Evolutionary conservation across 2,888 invertebrate species (phyloP).

Genomic region (Gerosis bhagava): DNA sequence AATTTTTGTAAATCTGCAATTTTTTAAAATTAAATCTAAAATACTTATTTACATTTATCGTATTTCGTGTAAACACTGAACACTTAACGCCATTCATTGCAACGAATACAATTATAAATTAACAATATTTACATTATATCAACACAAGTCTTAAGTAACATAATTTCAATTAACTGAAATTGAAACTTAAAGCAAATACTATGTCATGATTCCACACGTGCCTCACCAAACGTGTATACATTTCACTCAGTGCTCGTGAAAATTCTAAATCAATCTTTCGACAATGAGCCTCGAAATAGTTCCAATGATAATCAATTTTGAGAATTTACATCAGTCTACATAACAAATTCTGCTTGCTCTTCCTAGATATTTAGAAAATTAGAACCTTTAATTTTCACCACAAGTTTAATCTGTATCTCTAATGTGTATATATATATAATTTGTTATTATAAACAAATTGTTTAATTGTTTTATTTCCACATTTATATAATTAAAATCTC

Average conservation of each 20-base stretch:
- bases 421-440: no score
- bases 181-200: slow-evolving; percentile 46
- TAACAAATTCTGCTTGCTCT: no score
- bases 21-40: slow-evolving; percentile 20
- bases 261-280: no score
- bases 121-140: slow-evolving; percentile 61
- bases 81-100: slow-evolving; percentile 39
- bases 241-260: slow-evolving; percentile 8
- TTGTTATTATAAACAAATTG: no score
- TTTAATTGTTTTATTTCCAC: no score
- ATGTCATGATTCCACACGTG: slow-evolving; percentile 40
- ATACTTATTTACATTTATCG: slow-evolving; percentile 32
- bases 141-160: slow-evolving; percentile 48
- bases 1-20: slow-evolving; percentile 7
- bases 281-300: no score
- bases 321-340: no score
- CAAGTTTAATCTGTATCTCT: no score
- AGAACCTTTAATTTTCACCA: no score
- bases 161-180: slow-evolving; percentile 47
- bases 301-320: no score
- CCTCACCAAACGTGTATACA: slow-evolving; percentile 4
- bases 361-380: no score
- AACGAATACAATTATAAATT: slow-evolving; percentile 71
- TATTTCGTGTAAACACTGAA: slow-evolving; percentile 41
- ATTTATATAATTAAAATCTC: no score